A percentile compares a stretch with the other conserved stretches of the same genome.
phyloP scores from a whole-genome alignment of 2,888 invertebrate genomes.

The Minunthozetes semirufus region DNA sequence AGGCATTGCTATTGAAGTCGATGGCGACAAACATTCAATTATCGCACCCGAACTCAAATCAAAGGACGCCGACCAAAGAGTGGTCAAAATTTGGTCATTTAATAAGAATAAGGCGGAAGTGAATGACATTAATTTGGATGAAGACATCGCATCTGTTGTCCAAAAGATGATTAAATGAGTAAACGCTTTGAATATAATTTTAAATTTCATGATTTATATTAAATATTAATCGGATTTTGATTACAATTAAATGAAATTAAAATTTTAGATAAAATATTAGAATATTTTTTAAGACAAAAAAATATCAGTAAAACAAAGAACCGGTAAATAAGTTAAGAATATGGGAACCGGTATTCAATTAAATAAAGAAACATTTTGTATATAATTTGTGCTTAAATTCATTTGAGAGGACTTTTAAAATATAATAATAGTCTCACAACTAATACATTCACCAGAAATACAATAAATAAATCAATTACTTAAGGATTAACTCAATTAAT shows the following conservation, averaged over 20 bases:
- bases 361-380: background rate
- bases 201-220: slow-evolving; percentile 25
- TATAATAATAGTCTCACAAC: background rate
- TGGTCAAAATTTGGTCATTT: slow-evolving; percentile 30
- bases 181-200: background rate
- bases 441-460: slow-evolving; percentile 15
- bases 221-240: background rate
- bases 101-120: background rate
- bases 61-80: background rate
- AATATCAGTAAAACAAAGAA: background rate
- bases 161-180: background rate
- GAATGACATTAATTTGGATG: background rate
- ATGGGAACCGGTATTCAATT: background rate
- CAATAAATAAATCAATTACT: background rate
- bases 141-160: slow-evolving; percentile 4
- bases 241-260: slow-evolving; percentile 13
- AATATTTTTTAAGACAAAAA: background rate
- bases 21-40: slow-evolving; percentile 30
- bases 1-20: slow-evolving; percentile 36
- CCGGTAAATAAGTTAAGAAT: slow-evolving; percentile 4
- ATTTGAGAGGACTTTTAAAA: background rate
- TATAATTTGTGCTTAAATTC: background rate
- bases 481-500: background rate
- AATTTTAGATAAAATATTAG: slow-evolving; percentile 6
- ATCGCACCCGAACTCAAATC: slow-evolving; percentile 28